phyloP scores from a whole-genome alignment of 2,888 invertebrate species.

The Frankliniella fusca region DNA sequence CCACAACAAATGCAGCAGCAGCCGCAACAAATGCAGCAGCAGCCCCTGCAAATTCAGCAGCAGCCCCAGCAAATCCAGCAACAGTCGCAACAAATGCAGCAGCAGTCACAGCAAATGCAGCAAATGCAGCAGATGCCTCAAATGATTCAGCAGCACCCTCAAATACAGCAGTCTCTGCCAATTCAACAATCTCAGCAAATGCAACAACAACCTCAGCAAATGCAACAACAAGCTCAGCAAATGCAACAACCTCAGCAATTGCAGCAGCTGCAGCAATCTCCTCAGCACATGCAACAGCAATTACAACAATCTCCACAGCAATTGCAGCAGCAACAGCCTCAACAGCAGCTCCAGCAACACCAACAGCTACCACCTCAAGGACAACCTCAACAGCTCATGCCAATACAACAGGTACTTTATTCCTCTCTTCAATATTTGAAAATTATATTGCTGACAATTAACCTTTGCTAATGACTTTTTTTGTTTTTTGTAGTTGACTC shows the following conservation, averaged over 20 bases:
- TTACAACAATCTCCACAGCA: conserved; percentile 39
- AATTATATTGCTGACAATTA: neutral
- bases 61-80: conserved; percentile 37
- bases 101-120: conserved; percentile 43
- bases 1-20: conserved; percentile 32
- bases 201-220: conserved; percentile 54
- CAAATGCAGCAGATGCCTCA: conserved; percentile 55
- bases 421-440: neutral
- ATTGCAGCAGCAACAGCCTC: conserved; percentile 39
- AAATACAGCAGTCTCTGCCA: conserved; percentile 39
- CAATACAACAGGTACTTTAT: conserved; percentile 38
- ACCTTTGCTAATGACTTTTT: neutral
- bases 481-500: conserved; percentile 37
- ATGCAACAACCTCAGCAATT: conserved; percentile 42
- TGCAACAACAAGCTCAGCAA: conserved; percentile 50
- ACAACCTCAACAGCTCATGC: conserved; percentile 40
- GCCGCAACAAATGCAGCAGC: conserved; percentile 32
- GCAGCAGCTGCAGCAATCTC: conserved; percentile 42
- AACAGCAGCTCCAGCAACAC: conserved; percentile 38
- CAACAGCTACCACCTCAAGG: conserved; percentile 40
- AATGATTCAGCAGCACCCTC: conserved; percentile 47
- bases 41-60: conserved; percentile 36
- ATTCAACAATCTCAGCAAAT: conserved; percentile 42
- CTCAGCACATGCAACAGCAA: conserved; percentile 40
- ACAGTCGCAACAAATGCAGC: conserved; percentile 41